These are phyloP conservation scores for Mobula hypostoma DNA, from an alignment of 2,113 vertebrate genomes.

Conservation along the genomic window DNA sequence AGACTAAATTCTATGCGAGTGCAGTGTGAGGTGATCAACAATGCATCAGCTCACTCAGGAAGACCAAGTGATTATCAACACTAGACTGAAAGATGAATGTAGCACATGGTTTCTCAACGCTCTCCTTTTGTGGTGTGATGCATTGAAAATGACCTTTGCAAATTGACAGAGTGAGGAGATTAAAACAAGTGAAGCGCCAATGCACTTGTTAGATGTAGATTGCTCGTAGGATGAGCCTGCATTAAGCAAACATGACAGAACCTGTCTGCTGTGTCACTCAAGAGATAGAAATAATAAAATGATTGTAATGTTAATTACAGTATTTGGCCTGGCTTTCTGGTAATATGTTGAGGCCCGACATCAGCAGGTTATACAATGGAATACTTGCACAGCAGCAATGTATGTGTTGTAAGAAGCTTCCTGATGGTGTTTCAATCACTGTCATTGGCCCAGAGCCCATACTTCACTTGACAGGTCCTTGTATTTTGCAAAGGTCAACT, in stretches of 20 bases:
- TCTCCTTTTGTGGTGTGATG: not conserved
- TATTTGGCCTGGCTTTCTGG: not conserved
- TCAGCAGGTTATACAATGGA: not conserved
- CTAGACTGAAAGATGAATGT: not conserved
- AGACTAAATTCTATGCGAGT: not conserved
- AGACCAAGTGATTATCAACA: not conserved
- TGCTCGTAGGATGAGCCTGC: not conserved
- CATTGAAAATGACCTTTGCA: not conserved
- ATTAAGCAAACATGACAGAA: no score
- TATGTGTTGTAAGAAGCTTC: not conserved
- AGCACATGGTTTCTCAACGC: not conserved
- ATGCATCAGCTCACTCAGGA: not conserved
- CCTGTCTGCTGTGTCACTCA: not conserved
- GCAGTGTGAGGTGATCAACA: no score
- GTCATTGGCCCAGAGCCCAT: not conserved
- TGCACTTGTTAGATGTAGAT: not conserved
- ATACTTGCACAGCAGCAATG: not conserved
- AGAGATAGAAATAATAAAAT: not conserved
- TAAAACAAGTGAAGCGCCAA: not conserved
- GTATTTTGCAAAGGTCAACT: conserved; percentile 21
- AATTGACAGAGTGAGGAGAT: not conserved
- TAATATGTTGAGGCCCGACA: not conserved
- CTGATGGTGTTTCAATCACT: not conserved
- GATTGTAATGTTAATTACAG: conserved; percentile 3
- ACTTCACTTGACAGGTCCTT: not conserved